phyloP scores from a whole-genome alignment of 2,888 invertebrate genomes.

The Scaptomyza tumidula region DNA sequence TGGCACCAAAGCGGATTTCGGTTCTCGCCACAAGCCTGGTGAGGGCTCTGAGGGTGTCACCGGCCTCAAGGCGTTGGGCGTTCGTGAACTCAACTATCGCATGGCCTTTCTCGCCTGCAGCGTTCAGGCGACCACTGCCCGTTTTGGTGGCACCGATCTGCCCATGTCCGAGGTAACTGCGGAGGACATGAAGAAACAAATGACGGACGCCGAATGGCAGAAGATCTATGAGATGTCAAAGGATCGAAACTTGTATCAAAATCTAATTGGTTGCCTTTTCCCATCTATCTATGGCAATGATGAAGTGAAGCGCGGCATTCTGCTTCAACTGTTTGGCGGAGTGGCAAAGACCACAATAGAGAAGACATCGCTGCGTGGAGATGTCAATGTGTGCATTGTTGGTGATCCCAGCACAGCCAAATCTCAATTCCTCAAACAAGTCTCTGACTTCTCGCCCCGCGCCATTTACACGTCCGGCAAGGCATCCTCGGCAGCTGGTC shows the following conservation, averaged over 20 bases:
- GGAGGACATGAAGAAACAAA: slow-evolving; percentile 96
- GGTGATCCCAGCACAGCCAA: slow-evolving; percentile 99
- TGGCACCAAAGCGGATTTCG: slow-evolving; percentile 93
- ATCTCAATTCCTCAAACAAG: slow-evolving; percentile 97
- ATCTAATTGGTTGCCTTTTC: slow-evolving; percentile 95
- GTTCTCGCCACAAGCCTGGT: slow-evolving; percentile 89
- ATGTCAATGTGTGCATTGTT: slow-evolving; percentile 98
- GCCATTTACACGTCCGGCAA: slow-evolving; percentile 99
- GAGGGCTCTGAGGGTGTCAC: slow-evolving; percentile 93
- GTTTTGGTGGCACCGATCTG: slow-evolving; percentile 94
- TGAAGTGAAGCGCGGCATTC: slow-evolving; percentile 95
- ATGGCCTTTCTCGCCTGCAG: slow-evolving; percentile 98
- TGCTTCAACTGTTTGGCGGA: slow-evolving; percentile 98
- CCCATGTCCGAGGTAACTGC: slow-evolving; percentile 95
- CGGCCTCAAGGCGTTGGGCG: slow-evolving; percentile 92
- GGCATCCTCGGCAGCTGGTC: slow-evolving; percentile 98
- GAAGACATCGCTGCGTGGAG: slow-evolving; percentile 96
- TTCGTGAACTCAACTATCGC: slow-evolving; percentile 92
- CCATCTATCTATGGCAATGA: slow-evolving; percentile 98
- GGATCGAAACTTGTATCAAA: slow-evolving; percentile 94
- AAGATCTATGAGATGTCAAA: slow-evolving; percentile 98
- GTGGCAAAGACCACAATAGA: slow-evolving; percentile 97
- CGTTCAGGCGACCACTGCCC: slow-evolving; percentile 93
- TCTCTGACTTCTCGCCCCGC: slow-evolving; percentile 96
- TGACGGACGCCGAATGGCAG: slow-evolving; percentile 97